Percentiles rank a stretch among this genome's conserved stretches.
Conservation (phyloP, 92 coral and sea anemone species). For the Scolanthus callimorphus region DNA sequence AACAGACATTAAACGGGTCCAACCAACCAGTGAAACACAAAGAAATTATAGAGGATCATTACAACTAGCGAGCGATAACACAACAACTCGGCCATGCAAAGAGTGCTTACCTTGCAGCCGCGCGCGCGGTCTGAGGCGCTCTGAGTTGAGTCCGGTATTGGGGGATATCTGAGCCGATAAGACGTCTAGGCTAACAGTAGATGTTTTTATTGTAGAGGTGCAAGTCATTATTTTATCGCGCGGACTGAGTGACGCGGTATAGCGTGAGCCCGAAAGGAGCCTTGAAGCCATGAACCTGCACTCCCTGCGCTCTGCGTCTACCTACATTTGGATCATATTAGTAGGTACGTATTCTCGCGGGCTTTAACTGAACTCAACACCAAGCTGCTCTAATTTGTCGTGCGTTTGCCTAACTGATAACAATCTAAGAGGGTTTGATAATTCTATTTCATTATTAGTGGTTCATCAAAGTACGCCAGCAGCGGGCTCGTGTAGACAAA, state of each 20-base stretch:
- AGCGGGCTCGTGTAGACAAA: not conserved
- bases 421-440: conserved; percentile 6
- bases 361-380: not conserved
- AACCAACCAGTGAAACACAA: conserved; percentile 48
- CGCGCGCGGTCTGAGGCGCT: too few species aligned
- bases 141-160: too few species aligned
- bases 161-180: too few species aligned
- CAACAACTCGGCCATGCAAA: not conserved
- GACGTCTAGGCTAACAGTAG: too few species aligned
- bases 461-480: not conserved
- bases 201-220: too few species aligned
- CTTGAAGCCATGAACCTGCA: conserved; percentile 12
- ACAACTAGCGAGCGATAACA: conserved; percentile 16
- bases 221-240: too few species aligned
- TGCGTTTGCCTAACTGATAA: conserved; percentile 11
- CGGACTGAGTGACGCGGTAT: too few species aligned
- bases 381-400: not conserved
- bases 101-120: too few species aligned
- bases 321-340: conserved; percentile 32
- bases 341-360: conserved; percentile 27
- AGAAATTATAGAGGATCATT: conserved; percentile 67
- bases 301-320: conserved; percentile 10
- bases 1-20: conserved; percentile 73
- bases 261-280: too few species aligned
- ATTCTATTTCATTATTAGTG: not conserved